phyloP scores from a whole-genome alignment of 2,113 vertebrate genomes.

The Garra rufa region DNA sequence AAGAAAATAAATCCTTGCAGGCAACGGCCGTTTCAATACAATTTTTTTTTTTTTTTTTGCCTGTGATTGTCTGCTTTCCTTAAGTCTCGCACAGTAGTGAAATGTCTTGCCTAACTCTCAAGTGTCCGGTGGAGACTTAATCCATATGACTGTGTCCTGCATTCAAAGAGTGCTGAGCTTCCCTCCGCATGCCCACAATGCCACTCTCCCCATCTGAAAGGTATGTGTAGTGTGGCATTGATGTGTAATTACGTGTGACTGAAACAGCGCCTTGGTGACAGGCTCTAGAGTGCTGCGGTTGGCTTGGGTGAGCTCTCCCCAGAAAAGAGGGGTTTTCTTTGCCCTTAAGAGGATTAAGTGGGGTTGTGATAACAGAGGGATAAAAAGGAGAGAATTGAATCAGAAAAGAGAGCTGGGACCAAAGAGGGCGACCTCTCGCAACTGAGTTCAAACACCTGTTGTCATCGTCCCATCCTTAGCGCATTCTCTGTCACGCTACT shows the following conservation, averaged over 20 bases:
- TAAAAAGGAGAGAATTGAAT: conserved; percentile 74
- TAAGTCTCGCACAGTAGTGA: conserved; percentile 32
- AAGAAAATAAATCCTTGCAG: conserved; percentile 39
- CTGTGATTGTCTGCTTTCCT: conserved; percentile 20
- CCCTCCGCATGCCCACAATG: conserved; percentile 52
- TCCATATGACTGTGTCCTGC: conserved; percentile 40
- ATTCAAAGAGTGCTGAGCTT: conserved; percentile 47
- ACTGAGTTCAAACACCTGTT: conserved; percentile 75
- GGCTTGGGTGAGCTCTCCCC: conserved; percentile 69
- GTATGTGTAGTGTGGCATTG: conserved; percentile 51
- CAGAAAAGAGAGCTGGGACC: conserved; percentile 74
- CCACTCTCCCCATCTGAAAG: conserved; percentile 45
- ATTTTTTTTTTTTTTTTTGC: conserved; percentile 10
- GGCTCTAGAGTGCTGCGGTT: conserved; percentile 64
- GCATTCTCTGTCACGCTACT: conserved; percentile 48
- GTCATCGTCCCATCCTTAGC: conserved; percentile 55
- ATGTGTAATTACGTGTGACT: conserved; percentile 63
- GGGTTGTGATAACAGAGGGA: conserved; percentile 73
- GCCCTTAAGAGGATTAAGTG: conserved; percentile 77
- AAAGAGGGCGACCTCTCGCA: conserved; percentile 69
- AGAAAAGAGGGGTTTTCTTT: conserved; percentile 73
- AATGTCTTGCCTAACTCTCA: conserved; percentile 36
- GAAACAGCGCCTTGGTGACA: conserved; percentile 58
- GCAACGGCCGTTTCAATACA: conserved; percentile 20
- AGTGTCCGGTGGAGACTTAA: conserved; percentile 46